These are phyloP conservation scores for Thamnaconus septentrionalis DNA, from an alignment of 2,113 vertebrate species.

Conservation along the genomic window DNA sequence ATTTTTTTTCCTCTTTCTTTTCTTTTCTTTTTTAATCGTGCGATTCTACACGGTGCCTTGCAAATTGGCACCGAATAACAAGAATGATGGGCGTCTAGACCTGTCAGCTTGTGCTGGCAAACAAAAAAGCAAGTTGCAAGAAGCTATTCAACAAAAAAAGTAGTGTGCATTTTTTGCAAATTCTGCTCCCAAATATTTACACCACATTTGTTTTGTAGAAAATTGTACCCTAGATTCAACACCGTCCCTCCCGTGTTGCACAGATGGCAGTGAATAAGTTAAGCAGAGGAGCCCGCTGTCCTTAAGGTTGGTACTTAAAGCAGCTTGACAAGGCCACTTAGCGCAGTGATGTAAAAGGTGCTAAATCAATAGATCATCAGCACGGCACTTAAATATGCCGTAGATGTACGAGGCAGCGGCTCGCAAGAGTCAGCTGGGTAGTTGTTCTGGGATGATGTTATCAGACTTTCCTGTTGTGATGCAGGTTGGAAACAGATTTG, in stretches of 20 bases:
- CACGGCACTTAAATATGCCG: slow-evolving; percentile 6
- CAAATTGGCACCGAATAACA: no score
- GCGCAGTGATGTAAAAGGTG: slow-evolving; percentile 11
- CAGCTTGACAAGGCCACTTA: slow-evolving; percentile 24
- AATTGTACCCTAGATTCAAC: neutral
- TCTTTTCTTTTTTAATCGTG: no score
- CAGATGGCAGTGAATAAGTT: neutral
- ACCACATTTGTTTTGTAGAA: neutral
- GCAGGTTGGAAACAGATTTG: slow-evolving; percentile 31
- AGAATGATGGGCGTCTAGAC: no score
- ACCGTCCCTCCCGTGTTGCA: neutral
- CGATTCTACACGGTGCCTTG: no score
- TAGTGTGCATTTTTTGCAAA: slow-evolving; percentile 34
- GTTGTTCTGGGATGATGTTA: slow-evolving; percentile 32
- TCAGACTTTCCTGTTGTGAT: slow-evolving; percentile 24
- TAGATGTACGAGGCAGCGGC: slow-evolving; percentile 6
- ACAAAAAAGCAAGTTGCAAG: no score
- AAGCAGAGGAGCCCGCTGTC: neutral
- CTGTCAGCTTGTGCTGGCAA: no score
- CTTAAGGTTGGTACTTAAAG: slow-evolving; percentile 13
- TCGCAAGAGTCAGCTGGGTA: neutral
- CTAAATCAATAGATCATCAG: slow-evolving; percentile 38
- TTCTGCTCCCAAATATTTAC: neutral
- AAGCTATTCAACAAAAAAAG: slow-evolving; percentile 17
- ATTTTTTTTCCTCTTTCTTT: no score